Conservation (phyloP, 2,797 vertebrate species). For the Enteromius trimaculatus region DNA sequence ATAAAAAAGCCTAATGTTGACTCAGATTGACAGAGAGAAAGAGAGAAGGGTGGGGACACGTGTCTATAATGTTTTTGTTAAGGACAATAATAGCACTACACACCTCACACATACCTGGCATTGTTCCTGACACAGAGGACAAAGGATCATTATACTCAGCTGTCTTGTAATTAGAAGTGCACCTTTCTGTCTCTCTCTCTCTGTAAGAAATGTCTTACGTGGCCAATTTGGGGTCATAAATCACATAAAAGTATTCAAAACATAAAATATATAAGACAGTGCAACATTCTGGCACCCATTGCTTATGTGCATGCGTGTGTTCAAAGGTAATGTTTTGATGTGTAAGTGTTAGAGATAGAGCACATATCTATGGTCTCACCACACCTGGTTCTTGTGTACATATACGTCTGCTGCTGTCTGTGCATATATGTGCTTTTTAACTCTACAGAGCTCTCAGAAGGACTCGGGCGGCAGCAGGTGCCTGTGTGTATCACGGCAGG, state of each 20-base stretch:
- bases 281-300: neutral
- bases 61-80: conserved; percentile 20
- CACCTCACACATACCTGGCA: conserved; percentile 34
- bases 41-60: neutral
- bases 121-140: conserved; percentile 32
- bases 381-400: conserved; percentile 18
- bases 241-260: conserved; percentile 2
- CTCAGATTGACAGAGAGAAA: neutral
- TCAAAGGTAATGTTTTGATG: neutral
- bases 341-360: conserved; percentile 12
- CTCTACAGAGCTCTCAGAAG: conserved; percentile 8
- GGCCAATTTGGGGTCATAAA: neutral
- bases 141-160: conserved; percentile 37
- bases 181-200: conserved; percentile 1
- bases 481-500: conserved; percentile 1
- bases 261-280: neutral
- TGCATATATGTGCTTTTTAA: conserved; percentile 17
- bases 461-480: conserved; percentile 22
- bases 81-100: conserved; percentile 44
- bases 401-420: conserved; percentile 14
- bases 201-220: neutral
- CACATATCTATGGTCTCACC: conserved; percentile 10
- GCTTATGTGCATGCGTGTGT: conserved; percentile 17
- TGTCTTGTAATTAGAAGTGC: conserved; percentile 5
- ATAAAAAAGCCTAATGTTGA: conserved; percentile 3